Base-by-base conservation (phyloP, 2,888 invertebrate species). In the Schizotus pectinicornis region DNA sequence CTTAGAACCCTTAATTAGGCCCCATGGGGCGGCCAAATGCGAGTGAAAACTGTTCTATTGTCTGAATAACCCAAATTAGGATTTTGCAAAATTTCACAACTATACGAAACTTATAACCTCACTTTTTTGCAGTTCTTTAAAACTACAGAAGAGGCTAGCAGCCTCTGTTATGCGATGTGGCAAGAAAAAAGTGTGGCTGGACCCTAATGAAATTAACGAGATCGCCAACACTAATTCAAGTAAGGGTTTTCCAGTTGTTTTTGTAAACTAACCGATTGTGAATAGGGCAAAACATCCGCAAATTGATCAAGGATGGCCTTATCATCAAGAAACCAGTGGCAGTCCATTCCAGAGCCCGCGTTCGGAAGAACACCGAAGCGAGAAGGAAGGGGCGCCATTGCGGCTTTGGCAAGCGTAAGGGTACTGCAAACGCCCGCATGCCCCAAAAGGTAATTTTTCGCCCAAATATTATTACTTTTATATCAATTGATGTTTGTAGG, bases 131-230 rank as follows among this genome's bases (percentile, higher is more conserved):
- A 94, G 95, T 88, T 94, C 95, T 77, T 84, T 97, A 76, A 94
- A 95, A 82, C 87, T 98, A 72, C 99, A 99, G 82, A 99, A 99
- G 91, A 93, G 99, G 90, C 91, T 99, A 71, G 98, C 99, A 79
- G 94, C 99, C 87, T 94, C 96, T 77, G 98, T 99, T 74, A 91
- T 99, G 88, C 87, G 97, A 88, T 99, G 98, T 83, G 98, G 99
- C 78, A 95, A 93, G 84, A 98, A 98, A 81, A 99, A 99, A 83
- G 97, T 98, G 63, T 99, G 99, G 99, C 87, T 99, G 80, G 99
- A 99, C 87, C 99, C 99, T 49, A 99, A 99, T 85, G 99, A 99
- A 88, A 95, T 95, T 77, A 97, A 95, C 82, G 99, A 99, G 86
- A 99, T 99, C 78, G 94, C 97, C 68, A 98, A 98, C 81, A 98